Base-by-base conservation (phyloP, 2,888 invertebrate species). In the Dimorphilus gyrociliatus region DNA sequence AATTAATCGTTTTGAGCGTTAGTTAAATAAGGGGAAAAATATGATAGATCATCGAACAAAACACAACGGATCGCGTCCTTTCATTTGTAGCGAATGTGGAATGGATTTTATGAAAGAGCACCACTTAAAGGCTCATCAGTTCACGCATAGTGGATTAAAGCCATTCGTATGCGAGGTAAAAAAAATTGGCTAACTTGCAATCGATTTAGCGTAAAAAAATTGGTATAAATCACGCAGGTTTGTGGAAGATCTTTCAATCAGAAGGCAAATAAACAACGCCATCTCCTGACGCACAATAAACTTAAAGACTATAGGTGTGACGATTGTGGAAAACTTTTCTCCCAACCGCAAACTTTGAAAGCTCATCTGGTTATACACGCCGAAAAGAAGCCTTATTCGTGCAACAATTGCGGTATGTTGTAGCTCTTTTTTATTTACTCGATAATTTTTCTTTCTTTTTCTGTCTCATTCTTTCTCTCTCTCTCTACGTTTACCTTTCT, bases 81-180 rank as follows among this genome's bases (percentile, higher is more conserved):
- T 46, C 41, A 52, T 52, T 23, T 63, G 63, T 39, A 44, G 48
- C 15, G 55, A 61, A 36, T 63, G 63, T 45, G 60, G 60, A 7
- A 55, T 57, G 56, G 55, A 61, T 35, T 63, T 63, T 37, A 53
- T 61, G 49, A 63, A 63, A 54, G 62, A 61, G 29, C 60, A 62
- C 35, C 62, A 63, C 36, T 42, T 63, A 23, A 55, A 52, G 33
- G 55, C 61, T 8, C 63, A 63, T 35, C 50, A 53, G 42, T 55
- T 61, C 36, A 62, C 60, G 3, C 63, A 63, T 37, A 53, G 55
- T 6, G 59, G 59, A 3, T 45, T 60, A 13, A 47, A 50, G 14
- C 62, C 63, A 2, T 61, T 47, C 41, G 40, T 44, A 5, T 63
- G 63, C 38, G 19, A 18, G 6, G n/a, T n/a, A n/a, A n/a, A n/a